These are phyloP conservation scores for Miniopterus natalensis DNA, from an alignment of 2,113 vertebrate species.

Conservation along the genomic window DNA sequence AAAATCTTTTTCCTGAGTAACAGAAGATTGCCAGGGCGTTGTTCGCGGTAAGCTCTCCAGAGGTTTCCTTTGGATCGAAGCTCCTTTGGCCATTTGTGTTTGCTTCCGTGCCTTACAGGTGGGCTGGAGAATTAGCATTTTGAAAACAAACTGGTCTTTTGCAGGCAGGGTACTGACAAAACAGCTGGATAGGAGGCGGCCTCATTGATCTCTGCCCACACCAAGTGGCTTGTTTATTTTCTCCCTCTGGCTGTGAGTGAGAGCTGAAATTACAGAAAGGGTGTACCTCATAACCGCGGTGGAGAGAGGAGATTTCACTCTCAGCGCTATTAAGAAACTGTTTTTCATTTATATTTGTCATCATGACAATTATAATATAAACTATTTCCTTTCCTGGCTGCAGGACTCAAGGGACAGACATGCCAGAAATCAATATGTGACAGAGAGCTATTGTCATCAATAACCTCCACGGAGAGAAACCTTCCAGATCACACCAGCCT, in stretches of 20 bases:
- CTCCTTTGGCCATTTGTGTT: neutral
- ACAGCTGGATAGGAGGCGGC: neutral
- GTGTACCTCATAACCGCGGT: neutral
- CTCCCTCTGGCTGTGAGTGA: neutral
- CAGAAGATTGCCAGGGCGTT: neutral
- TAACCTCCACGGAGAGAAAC: neutral
- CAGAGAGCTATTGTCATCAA: neutral
- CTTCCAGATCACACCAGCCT: neutral
- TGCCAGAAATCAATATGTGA: neutral
- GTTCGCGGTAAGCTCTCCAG: neutral
- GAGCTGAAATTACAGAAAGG: neutral
- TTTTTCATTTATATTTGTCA: conserved; percentile 27
- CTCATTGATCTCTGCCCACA: neutral
- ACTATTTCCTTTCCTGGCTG: neutral
- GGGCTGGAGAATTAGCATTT: neutral
- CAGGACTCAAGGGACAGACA: neutral
- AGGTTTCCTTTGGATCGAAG: neutral
- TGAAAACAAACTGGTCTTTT: neutral
- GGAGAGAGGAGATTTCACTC: neutral
- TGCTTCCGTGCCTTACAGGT: neutral
- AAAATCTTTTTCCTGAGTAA: neutral
- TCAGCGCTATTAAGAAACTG: neutral
- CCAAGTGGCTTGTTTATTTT: neutral
- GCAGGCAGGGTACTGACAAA: neutral
- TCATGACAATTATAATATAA: conserved; percentile 17